phyloP scores from a whole-genome alignment of 2,797 vertebrate genomes.

The Ammospiza maritima region DNA sequence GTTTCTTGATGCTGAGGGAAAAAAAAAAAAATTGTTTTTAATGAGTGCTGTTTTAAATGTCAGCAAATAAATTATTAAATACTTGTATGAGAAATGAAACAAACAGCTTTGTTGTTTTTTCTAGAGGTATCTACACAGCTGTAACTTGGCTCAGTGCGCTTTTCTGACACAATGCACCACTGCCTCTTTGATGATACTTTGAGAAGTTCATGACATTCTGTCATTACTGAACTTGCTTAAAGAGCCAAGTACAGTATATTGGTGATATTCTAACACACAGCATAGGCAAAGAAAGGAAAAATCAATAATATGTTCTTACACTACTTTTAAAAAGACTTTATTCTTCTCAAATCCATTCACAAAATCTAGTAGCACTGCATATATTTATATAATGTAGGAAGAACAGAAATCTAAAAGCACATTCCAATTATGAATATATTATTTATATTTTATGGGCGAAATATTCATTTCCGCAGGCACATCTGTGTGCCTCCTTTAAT shows the following conservation, averaged over 20 bases:
- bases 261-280: not conserved
- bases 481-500: slow-evolving; percentile 26
- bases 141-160: not conserved
- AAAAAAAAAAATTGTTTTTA: not conserved
- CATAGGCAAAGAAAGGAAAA: not conserved
- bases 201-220: not conserved
- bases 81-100: not conserved
- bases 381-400: not conserved
- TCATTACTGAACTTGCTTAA: not conserved
- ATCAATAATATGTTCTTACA: not conserved
- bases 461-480: not conserved
- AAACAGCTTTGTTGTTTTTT: not conserved
- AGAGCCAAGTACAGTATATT: not conserved
- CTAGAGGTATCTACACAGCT: not conserved
- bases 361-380: not conserved
- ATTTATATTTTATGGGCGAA: not conserved
- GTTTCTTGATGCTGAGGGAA: not conserved
- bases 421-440: not conserved
- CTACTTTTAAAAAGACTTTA: not conserved
- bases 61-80: not conserved
- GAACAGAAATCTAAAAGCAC: slow-evolving; percentile 34
- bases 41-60: not conserved
- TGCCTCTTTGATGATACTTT: not conserved
- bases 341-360: not conserved
- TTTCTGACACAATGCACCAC: not conserved